Base-by-base conservation (phyloP, 2,888 invertebrate species). In the Fragum fragum region DNA sequence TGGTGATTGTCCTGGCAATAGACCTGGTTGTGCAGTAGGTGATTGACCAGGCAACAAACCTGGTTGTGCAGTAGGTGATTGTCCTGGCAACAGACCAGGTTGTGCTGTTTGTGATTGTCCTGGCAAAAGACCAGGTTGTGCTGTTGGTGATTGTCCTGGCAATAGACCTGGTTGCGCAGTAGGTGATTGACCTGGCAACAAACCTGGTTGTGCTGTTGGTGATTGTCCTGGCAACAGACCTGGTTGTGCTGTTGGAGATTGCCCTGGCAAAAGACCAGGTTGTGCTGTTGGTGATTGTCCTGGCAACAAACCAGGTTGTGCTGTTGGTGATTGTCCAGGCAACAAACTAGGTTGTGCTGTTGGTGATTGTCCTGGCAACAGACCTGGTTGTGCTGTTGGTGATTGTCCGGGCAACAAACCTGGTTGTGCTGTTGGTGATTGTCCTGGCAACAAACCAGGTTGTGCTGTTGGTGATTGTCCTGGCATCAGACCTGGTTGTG, bases 401-500 rank as follows among this genome's bases (percentile, higher is more conserved):
- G 74, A 61, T 28, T 75, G 28, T 28, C 77, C 79, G 29, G 79
- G 28, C 1, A n/a, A 32, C 18, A 59, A 21, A 0, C 63, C 47
- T 28, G 83, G 85, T 16, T 63, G 29, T 11, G 85, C 70, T 26
- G 85, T 85, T 77, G 83, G 83, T 68, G 79, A 53, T n/a, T 72
- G 55, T n/a, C 71, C 71, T 71, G 79, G 53, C 21, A 21, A 16
- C 18, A 53, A 52, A 18, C 63, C 74, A 52, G 79, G 74, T 61
- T 53, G 28, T 5, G 74, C 66, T 57, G 83, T 76, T 52, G 76
- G 79, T 71, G 79, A 47, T 9, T 68, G 36, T n/a, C 74, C 57
- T 57, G 81, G 36, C n/a, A 42, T 11, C 16, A 72, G 94, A 14
- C 70, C 71, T 76, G 83, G 83, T 23, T 69, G 53, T 6, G 83